Conservation (phyloP, 2,888 invertebrate species). For the Temnothorax unifasciatus region DNA sequence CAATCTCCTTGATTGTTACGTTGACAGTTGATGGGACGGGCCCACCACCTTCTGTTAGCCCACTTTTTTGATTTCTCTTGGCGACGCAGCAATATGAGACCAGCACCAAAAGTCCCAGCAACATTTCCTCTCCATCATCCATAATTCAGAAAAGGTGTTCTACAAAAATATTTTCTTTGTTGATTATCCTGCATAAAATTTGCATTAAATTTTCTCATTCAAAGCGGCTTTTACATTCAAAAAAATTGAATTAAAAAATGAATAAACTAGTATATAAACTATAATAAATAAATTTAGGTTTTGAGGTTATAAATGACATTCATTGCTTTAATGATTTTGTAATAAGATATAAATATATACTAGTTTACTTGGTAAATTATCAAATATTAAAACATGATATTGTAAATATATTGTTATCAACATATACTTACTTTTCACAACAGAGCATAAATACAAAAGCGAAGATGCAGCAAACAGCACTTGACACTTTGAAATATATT, state of each 20-base stretch:
- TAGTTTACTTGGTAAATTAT: background rate
- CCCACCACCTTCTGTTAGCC: background rate
- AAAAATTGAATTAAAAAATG: background rate
- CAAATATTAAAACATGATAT: background rate
- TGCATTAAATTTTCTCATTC: background rate
- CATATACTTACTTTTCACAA: background rate
- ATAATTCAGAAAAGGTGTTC: background rate
- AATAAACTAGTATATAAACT: too few species aligned
- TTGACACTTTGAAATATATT: background rate
- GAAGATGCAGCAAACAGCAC: background rate
- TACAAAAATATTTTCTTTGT: background rate
- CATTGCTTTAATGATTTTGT: background rate
- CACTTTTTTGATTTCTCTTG: background rate
- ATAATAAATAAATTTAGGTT: too few species aligned
- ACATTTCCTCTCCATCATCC: background rate
- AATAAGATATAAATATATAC: background rate
- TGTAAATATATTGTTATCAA: constrained; percentile 1
- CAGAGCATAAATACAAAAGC: background rate
- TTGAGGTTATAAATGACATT: too few species aligned
- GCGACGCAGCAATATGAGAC: background rate
- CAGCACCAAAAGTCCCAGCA: background rate
- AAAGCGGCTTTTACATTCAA: background rate
- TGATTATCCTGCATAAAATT: background rate
- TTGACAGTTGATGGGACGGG: background rate
- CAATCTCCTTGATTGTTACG: background rate